phyloP scores from a whole-genome alignment of 1,140 invertebrate genomes.

The Zaprionus kolodkinae region DNA sequence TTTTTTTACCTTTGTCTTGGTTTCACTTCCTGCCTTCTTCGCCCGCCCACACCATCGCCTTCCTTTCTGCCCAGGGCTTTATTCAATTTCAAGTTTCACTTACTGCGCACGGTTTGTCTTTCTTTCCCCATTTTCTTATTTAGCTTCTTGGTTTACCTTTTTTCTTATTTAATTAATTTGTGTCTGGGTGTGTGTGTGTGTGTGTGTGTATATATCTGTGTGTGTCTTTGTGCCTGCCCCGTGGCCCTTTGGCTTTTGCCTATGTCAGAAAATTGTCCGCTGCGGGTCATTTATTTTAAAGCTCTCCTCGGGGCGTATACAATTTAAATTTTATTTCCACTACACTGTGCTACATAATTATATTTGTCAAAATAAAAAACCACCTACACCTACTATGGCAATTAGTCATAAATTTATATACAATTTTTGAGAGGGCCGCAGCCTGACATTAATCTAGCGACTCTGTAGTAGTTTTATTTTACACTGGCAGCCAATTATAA shows the following conservation, averaged over 20 bases:
- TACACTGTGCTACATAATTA: background rate
- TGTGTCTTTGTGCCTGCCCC: conserved; percentile 12
- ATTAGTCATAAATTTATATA: conserved; percentile 20
- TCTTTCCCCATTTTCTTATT: conserved; percentile 78
- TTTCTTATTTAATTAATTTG: conserved; percentile 83
- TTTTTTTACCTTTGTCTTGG: conserved; percentile 54
- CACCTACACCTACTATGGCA: background rate
- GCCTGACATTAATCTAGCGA: conserved; percentile 37
- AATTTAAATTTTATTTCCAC: conserved; percentile 33
- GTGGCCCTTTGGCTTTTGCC: conserved; percentile 62
- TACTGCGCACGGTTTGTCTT: conserved; percentile 74
- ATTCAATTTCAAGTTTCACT: conserved; percentile 81
- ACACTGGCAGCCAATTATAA: conserved; percentile 22
- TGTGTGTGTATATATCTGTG: conserved; percentile 16
- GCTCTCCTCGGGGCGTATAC: conserved; percentile 12
- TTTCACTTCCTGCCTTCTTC: conserved; percentile 21
- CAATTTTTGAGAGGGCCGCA: background rate
- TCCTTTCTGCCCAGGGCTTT: conserved; percentile 48
- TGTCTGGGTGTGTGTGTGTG: conserved; percentile 22
- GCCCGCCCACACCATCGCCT: background rate
- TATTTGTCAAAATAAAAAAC: background rate
- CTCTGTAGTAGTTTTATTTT: conserved; percentile 46
- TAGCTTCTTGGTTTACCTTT: conserved; percentile 82
- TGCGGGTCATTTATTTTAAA: conserved; percentile 60
- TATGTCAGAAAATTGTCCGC: conserved; percentile 57